These are phyloP conservation scores for Ivindomyrus marchei DNA, from an alignment of 2,113 vertebrate species.

Conservation along the genomic window DNA sequence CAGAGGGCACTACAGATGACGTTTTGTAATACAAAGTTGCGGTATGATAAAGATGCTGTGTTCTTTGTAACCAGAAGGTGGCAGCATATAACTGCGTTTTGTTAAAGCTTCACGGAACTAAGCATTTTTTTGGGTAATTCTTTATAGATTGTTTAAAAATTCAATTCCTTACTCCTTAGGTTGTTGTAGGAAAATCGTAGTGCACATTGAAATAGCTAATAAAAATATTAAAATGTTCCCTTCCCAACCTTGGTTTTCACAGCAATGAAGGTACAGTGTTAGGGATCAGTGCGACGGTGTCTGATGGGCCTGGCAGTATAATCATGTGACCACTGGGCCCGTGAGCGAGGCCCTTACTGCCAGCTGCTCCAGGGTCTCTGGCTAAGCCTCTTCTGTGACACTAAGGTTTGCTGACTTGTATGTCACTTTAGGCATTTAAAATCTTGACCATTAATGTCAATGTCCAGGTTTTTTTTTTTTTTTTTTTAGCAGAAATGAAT, in stretches of 20 bases:
- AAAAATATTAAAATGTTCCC: neutral
- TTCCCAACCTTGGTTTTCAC: neutral
- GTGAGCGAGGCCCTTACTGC: neutral
- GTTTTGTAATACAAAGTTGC: neutral
- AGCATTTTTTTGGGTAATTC: neutral
- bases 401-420: neutral
- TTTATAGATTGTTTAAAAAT: neutral
- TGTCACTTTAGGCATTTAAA: neutral
- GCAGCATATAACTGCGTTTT: neutral
- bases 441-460: neutral
- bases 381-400: neutral
- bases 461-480: neutral
- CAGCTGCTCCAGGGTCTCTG: neutral
- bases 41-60: neutral
- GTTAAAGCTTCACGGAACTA: neutral
- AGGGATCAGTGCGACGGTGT: neutral
- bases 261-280: neutral
- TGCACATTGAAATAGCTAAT: neutral
- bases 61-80: neutral
- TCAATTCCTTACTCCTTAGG: neutral
- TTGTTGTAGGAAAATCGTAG: neutral
- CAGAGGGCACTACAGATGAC: neutral
- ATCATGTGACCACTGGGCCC: neutral
- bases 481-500: neutral
- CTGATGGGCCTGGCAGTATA: neutral